Evolutionary conservation across 2,797 vertebrate genomes (phyloP).

Genomic region (Intellagama lesueurii): DNA sequence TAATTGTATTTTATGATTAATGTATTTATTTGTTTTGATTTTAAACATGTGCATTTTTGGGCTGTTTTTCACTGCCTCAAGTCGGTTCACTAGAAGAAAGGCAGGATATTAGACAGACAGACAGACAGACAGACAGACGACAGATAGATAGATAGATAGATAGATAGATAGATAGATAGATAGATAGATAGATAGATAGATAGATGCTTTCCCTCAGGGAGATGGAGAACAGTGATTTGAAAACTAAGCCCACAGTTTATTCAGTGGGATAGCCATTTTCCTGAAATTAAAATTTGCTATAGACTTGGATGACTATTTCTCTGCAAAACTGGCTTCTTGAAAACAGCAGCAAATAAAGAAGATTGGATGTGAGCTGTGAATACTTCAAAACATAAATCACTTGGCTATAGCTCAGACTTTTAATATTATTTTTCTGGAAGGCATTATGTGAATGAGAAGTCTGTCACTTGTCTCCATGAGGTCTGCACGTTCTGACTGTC

Average conservation of each 20-base stretch:
- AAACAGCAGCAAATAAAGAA: constrained; percentile 40
- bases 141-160: no score
- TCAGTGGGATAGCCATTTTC: constrained; percentile 38
- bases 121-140: no score
- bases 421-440: constrained; percentile 23
- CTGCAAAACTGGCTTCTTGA: constrained; percentile 36
- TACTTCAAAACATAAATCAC: constrained; percentile 43
- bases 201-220: no score
- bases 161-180: no score
- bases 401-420: constrained; percentile 28
- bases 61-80: no score
- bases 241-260: constrained; percentile 53
- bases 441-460: constrained; percentile 40
- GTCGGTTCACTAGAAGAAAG: no score
- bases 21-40: no score
- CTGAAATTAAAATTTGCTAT: constrained; percentile 37
- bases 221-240: not conserved
- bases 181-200: no score
- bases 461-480: constrained; percentile 40
- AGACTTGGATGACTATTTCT: constrained; percentile 20
- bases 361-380: not conserved
- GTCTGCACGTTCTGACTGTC: constrained; percentile 29
- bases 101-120: no score
- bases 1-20: no score
- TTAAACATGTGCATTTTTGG: no score